Evolutionary conservation across 2,888 invertebrate species (phyloP), one percentile per base, ranked within the genome.

Genomic region (Drosophila melanosoma): DNA sequence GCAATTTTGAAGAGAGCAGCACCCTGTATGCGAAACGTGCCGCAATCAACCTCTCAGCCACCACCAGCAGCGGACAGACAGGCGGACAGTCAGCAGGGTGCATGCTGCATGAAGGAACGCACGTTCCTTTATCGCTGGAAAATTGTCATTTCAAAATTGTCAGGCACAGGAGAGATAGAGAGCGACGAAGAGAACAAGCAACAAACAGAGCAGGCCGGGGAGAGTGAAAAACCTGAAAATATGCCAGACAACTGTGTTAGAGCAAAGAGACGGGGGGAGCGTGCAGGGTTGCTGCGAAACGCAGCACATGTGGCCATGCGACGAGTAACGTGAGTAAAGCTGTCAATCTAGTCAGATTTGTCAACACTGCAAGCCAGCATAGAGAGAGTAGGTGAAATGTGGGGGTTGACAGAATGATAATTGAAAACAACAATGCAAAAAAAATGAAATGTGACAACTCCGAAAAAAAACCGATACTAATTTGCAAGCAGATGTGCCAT

Each of bases 251-350:
- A 69, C 12, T 15, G 17, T n/a, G 42, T 29, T 26, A 42, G 52
- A 74, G 63, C 68, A 74, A 63, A 54, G 66, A 49, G 61, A 29
- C 52, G 42, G 29, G 54, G 68, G 56, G 11, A 23, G 38, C 7
- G 62, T 48, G 23, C 45, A 48, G 54, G 69, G 56, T 51, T 32
- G 53, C 26, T 26, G 87, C 78, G 78, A 86, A 83, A 79, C 75
- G 76, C 76, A 82, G 67, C 85, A 84, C 84, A 87, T 84, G 88
- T 87, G 88, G 90, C 72, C 68, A 70, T 15, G 15, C 45, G 20
- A 49, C 62, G 63, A 56, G 69, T 59, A 78, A 45, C 62, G 57
- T 45, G 45, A 45, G 45, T 35, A 57, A 20, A 64, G 59, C 74
- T 74, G 83, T 83, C 83, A 83, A 81, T 78, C 74, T 66, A 71